A percentile compares a stretch with the other conserved stretches of the same genome.
These are phyloP conservation scores for Chrysodeixis includens DNA, from an alignment of 2,888 invertebrate species.

Conservation along the genomic window DNA sequence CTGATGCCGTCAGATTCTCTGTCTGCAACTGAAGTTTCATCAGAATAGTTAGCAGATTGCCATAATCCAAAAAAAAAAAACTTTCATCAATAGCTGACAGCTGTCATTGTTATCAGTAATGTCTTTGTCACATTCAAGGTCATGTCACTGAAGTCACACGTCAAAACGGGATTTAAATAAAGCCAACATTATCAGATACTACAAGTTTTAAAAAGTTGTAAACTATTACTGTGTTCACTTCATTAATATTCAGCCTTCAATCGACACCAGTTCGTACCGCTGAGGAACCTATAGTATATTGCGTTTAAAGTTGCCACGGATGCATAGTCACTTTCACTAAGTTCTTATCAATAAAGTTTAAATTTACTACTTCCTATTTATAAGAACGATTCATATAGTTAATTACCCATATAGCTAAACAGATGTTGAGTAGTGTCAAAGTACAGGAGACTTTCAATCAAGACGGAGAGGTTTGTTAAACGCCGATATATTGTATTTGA, in stretches of 20 bases:
- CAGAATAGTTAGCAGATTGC: no score
- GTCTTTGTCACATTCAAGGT: no score
- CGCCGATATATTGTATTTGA: neutral
- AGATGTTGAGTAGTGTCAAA: slow-evolving; percentile 58
- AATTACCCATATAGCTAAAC: slow-evolving; percentile 27
- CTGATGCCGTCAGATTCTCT: no score
- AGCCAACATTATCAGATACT: neutral
- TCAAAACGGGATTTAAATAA: neutral
- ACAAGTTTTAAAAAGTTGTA: neutral
- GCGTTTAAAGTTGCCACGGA: neutral
- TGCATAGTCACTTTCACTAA: neutral
- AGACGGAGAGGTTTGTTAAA: slow-evolving; percentile 41
- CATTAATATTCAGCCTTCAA: slow-evolving; percentile 1
- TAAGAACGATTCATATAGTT: neutral
- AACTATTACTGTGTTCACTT: neutral
- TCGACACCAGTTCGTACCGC: neutral
- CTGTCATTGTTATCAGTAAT: no score
- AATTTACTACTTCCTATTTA: neutral
- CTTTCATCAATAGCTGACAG: no score
- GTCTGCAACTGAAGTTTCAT: no score
- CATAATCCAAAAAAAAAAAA: no score
- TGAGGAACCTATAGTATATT: neutral
- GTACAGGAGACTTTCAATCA: slow-evolving; percentile 44
- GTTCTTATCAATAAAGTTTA: neutral
- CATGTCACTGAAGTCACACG: neutral